Evolutionary conservation across 2,797 vertebrate species (phyloP).

Genomic region (Eupleurogrammus muticus): DNA sequence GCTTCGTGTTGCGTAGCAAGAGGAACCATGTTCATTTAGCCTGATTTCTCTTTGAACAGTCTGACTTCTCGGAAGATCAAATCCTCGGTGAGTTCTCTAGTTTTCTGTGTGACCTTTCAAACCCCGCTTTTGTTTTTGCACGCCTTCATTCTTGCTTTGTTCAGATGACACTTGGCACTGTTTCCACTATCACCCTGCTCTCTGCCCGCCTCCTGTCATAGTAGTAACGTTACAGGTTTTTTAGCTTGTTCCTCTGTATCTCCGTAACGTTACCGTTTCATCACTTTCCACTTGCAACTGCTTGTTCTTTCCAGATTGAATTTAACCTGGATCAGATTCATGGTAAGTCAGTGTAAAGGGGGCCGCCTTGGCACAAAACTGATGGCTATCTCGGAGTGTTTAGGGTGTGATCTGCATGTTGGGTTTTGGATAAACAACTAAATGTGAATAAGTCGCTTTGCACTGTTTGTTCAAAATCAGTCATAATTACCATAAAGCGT

Average conservation of each 20-base stretch:
- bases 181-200: conserved; percentile 61
- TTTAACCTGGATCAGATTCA: conserved; percentile 93
- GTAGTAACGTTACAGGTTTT: conserved; percentile 31
- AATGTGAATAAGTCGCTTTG: conserved; percentile 43
- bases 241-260: conserved; percentile 53
- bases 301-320: conserved; percentile 89
- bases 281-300: conserved; percentile 75
- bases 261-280: conserved; percentile 69
- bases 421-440: conserved; percentile 35
- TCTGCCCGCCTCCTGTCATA: conserved; percentile 50
- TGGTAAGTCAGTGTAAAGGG: conserved; percentile 85
- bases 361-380: conserved; percentile 16
- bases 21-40: conserved; percentile 59
- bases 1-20: conserved; percentile 14
- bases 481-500: conserved; percentile 25
- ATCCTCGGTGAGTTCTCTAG: conserved; percentile 82
- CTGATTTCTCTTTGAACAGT: conserved; percentile 83
- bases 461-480: conserved; percentile 41
- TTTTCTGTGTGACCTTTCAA: conserved; percentile 24
- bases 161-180: conserved; percentile 58
- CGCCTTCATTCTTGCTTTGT: conserved; percentile 60
- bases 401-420: conserved; percentile 76
- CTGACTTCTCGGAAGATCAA: conserved; percentile 89
- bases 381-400: conserved; percentile 52
- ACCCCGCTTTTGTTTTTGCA: conserved; percentile 39